Evolutionary conservation across 2,888 invertebrate genomes (phyloP).

Genomic region (Patella ulyssiponensis): DNA sequence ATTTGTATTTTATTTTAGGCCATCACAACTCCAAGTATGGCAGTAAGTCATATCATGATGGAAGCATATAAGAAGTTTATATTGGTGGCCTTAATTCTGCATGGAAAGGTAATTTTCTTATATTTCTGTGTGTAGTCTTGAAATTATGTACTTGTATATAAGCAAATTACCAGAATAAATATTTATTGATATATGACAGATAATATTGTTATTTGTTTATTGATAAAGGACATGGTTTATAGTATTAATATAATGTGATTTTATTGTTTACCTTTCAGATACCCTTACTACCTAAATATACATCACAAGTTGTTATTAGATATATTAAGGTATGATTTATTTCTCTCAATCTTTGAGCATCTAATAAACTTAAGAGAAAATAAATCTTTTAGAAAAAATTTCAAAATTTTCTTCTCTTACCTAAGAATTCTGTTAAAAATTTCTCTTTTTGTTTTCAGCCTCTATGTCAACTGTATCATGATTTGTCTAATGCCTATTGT

Average conservation of each 20-base stretch:
- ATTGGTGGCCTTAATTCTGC: conserved; percentile 89
- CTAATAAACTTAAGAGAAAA: not conserved
- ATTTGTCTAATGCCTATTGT: conserved; percentile 86
- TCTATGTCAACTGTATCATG: conserved; percentile 82
- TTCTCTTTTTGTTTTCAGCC: conserved; percentile 53
- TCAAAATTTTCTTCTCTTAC: not conserved
- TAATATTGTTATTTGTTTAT: too few species aligned
- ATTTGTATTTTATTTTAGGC: conserved; percentile 73
- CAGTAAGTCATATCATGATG: conserved; percentile 95
- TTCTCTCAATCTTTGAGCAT: not conserved
- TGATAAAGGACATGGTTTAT: not conserved
- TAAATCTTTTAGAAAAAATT: not conserved
- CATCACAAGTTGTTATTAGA: conserved; percentile 86
- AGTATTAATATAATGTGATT: not conserved
- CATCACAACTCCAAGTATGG: conserved; percentile 85
- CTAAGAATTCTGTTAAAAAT: not conserved
- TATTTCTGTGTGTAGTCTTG: not conserved
- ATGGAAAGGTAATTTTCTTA: conserved; percentile 83
- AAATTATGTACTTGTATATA: too few species aligned
- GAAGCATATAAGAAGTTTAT: conserved; percentile 98
- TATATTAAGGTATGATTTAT: conserved; percentile 70
- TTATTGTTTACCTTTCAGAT: conserved; percentile 69
- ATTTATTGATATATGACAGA: too few species aligned
- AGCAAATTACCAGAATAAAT: too few species aligned
- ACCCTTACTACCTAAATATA: conserved; percentile 87